Evolutionary conservation across 2,888 invertebrate species (phyloP).

Genomic region (Hypomecis punctinalis): DNA sequence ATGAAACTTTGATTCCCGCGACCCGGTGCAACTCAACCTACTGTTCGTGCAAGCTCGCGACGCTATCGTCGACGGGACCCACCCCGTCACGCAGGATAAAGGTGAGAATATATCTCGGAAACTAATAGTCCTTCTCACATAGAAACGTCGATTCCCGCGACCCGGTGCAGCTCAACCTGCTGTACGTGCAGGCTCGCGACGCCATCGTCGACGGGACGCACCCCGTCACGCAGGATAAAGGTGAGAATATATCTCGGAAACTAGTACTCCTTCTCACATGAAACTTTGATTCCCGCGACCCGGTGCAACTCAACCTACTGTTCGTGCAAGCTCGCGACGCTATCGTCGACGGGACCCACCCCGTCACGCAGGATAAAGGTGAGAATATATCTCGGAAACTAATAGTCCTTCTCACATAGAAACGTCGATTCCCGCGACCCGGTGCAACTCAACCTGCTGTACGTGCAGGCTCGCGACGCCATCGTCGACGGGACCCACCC

Average conservation of each 20-base stretch:
- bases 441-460: conserved; percentile 97
- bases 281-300: conserved; percentile 99
- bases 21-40: conserved; percentile 98
- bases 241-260: conserved; percentile 85
- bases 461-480: conserved; percentile 99
- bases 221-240: conserved; percentile 97
- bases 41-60: conserved; percentile 99
- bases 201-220: conserved; percentile 99
- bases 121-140: conserved; percentile 97
- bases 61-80: conserved; percentile 98
- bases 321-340: conserved; percentile 99
- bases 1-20: conserved; percentile 99
- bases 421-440: conserved; percentile 99
- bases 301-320: conserved; percentile 97
- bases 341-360: conserved; percentile 98
- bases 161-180: conserved; percentile 97
- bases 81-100: conserved; percentile 92
- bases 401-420: conserved; percentile 96
- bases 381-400: conserved; percentile 87
- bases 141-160: conserved; percentile 99
- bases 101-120: conserved; percentile 83
- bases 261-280: conserved; percentile 98
- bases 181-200: conserved; percentile 99
- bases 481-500: conserved; percentile 99
- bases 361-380: conserved; percentile 92